Conservation (phyloP, 2,888 invertebrate genomes). For the Meiosimyza platycephala region DNA sequence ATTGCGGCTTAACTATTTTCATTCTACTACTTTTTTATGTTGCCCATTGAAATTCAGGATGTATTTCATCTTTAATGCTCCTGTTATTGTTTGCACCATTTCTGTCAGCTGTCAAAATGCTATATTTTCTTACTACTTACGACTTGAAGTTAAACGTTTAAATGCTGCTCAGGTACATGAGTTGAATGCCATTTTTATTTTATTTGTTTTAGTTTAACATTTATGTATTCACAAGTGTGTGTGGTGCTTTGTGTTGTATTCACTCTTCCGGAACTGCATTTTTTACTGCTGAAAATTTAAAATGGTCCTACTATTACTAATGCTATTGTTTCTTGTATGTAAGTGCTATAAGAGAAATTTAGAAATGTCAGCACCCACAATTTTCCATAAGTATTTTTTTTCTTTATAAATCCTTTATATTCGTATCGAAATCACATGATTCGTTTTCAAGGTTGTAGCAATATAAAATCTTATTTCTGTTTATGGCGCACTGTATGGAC, state of each 20-base stretch:
- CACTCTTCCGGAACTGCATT: conserved; percentile 15
- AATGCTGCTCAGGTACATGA: neutral
- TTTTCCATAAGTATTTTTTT: too few species aligned
- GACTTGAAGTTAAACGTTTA: conserved; percentile 23
- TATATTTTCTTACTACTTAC: neutral
- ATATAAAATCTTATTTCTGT: too few species aligned
- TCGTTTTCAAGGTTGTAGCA: neutral
- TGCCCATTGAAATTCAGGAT: too few species aligned
- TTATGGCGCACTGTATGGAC: too few species aligned
- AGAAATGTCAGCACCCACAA: neutral
- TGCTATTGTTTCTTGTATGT: conserved; percentile 1
- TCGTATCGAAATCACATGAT: too few species aligned
- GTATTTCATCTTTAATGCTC: too few species aligned
- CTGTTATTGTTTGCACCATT: too few species aligned
- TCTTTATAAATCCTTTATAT: too few species aligned
- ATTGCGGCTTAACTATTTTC: too few species aligned
- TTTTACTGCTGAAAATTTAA: conserved; percentile 21
- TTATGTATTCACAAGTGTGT: neutral
- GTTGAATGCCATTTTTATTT: conserved; percentile 7
- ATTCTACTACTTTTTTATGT: too few species aligned
- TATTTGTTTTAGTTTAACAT: conserved; percentile 28
- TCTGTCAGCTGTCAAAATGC: too few species aligned
- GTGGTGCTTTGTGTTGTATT: neutral
- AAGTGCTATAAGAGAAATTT: neutral
- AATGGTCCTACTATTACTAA: neutral